Evolutionary conservation across 1,140 invertebrate species (phyloP), one percentile per base, ranked within the genome.

Genomic region (Neelides sp.): DNA sequence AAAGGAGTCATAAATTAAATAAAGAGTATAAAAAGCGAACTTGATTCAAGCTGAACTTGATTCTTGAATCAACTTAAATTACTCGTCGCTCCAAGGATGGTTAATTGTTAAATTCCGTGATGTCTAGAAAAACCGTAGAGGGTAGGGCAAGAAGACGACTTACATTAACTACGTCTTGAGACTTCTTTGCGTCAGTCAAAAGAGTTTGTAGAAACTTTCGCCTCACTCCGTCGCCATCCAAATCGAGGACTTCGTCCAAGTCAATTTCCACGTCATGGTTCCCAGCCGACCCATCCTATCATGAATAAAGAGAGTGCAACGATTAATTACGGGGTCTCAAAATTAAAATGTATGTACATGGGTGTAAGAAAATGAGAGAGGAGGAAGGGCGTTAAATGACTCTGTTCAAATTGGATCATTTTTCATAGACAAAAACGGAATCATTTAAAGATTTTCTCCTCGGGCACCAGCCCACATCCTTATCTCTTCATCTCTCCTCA

Each of bases 211-310:
- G 75, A 75, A 86, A 88, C 67, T 75, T 76, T 68, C 82, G 78
- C 66, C 87, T 77, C 58, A 80, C 77, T 46, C 81, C 79, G 65
- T 90, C 86, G 64, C 77, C 82, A 66, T 92, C 87, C 80, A 92
- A 84, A 67, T 93, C 88, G 55, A 92, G 72, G 36, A 92, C 74
- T 74, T 93, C 86, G 71, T 93, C 88, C 63, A 93, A 82, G 68
- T 93, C 88, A 52, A 92, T 83, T 69, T 92, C 88, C 45, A 91
- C 84, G 69, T 91, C 85, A 64, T 69, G 63, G 40, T 43, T 62
- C 17, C 46, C 59, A 15, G 62, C 32, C 22, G 61, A 47, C 42
- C 65, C 64, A 48, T 65, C 62, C 65, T 66, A 42, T 28, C 55
- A 61, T 24, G 45, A 54, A 28, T 30, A 50, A 17, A 43, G n/a